Conservation (phyloP, 1,140 invertebrate species). For the Watersipora subatra region DNA sequence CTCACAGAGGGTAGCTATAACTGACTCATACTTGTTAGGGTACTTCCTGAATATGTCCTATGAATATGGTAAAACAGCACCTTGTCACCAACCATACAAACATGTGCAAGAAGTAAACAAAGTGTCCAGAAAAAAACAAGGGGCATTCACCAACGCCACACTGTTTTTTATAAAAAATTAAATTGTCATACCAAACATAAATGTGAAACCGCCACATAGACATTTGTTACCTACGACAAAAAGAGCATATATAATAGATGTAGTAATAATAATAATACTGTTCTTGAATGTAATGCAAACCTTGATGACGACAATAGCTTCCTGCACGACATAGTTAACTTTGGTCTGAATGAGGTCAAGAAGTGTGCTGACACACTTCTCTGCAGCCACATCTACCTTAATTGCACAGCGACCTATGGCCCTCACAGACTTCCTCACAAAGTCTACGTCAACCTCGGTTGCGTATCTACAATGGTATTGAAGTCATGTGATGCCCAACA, state of each 20-base stretch:
- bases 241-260: no score
- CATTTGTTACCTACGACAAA: no score
- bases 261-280: no score
- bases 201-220: no score
- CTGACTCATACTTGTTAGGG: slow-evolving; percentile 99
- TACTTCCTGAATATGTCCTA: slow-evolving; percentile 97
- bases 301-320: slow-evolving; percentile 99
- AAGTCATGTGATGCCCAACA: background rate
- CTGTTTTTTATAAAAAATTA: no score
- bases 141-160: no score
- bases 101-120: background rate
- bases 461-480: slow-evolving; percentile 55
- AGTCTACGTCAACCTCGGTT: slow-evolving; percentile 99
- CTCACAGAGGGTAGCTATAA: slow-evolving; percentile 97
- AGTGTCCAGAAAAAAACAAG: background rate
- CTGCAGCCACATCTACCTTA: slow-evolving; percentile 96
- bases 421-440: slow-evolving; percentile 81
- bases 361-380: slow-evolving; percentile 92
- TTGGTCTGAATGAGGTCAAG: slow-evolving; percentile 99
- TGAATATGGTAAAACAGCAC: slow-evolving; percentile 8
- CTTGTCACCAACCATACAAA: background rate
- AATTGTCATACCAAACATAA: no score
- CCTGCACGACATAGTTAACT: slow-evolving; percentile 98
- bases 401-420: slow-evolving; percentile 98
- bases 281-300: no score